phyloP scores from a whole-genome alignment of 2,888 invertebrate genomes.

The Erynnis tages region DNA sequence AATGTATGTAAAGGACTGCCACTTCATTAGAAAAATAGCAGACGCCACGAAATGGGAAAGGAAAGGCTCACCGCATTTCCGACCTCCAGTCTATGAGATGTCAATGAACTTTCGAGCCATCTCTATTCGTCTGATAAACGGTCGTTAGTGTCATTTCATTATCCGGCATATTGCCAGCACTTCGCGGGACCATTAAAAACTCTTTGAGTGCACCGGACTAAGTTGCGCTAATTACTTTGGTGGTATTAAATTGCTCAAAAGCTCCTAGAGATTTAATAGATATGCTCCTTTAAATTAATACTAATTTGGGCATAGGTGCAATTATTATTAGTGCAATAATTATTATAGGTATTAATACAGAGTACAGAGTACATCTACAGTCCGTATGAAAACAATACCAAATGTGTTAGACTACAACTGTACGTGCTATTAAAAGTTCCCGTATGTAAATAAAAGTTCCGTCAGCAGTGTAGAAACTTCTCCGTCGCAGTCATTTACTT shows the following conservation, averaged over 20 bases:
- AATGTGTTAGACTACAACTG: no score
- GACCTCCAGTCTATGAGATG: conserved; percentile 3
- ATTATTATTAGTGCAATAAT: no score
- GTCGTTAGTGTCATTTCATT: conserved; percentile 16
- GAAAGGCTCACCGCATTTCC: conserved; percentile 6
- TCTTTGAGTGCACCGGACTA: background rate
- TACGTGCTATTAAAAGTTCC: no score
- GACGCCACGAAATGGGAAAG: conserved; percentile 3
- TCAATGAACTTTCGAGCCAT: conserved; percentile 23
- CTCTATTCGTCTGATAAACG: conserved; percentile 14
- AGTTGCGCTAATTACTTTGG: no score
- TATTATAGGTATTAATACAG: no score
- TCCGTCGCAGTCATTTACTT: background rate
- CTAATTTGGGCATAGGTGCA: no score
- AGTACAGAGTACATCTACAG: no score
- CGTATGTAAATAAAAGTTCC: background rate
- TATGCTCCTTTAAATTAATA: no score
- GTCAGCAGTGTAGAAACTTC: background rate
- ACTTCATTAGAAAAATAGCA: conserved; percentile 20
- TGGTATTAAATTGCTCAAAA: no score
- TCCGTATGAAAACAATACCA: no score
- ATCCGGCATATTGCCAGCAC: conserved; percentile 4
- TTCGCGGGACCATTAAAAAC: background rate
- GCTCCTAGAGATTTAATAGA: no score
- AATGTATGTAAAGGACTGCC: conserved; percentile 8